Evolutionary conservation across 2,113 vertebrate species (phyloP).

Genomic region (Dissostichus mawsoni): DNA sequence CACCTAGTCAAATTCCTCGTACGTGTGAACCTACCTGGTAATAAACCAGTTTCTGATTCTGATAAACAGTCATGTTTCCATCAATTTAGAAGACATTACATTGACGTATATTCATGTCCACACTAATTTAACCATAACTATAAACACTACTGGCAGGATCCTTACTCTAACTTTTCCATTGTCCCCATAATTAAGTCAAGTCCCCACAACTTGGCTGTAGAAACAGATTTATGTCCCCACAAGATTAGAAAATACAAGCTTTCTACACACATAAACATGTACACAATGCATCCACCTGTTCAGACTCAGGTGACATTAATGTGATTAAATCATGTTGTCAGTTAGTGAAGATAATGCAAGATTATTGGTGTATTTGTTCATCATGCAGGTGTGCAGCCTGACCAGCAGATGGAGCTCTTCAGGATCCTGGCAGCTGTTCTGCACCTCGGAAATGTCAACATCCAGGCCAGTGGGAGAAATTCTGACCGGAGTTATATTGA

Average conservation of each 20-base stretch:
- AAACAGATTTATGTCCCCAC: too few relatives aligned
- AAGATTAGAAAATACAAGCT: too few relatives aligned
- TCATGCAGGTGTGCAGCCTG: conserved; percentile 80
- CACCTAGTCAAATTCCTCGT: too few relatives aligned
- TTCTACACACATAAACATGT: background rate
- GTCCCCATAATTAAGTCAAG: too few relatives aligned
- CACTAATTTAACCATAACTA: too few relatives aligned
- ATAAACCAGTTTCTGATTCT: too few relatives aligned
- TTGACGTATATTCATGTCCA: too few relatives aligned
- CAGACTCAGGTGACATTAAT: background rate
- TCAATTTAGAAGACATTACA: too few relatives aligned
- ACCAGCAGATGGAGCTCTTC: conserved; percentile 87
- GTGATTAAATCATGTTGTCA: background rate
- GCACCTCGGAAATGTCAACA: conserved; percentile 82
- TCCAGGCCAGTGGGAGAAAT: conserved; percentile 76
- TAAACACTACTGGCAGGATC: too few relatives aligned
- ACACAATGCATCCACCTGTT: background rate
- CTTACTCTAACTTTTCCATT: too few relatives aligned
- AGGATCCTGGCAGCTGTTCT: conserved; percentile 83
- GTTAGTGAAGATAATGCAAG: background rate
- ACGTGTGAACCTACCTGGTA: too few relatives aligned
- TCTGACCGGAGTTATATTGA: conserved; percentile 82
- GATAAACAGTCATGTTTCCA: background rate
- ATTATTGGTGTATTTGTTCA: background rate
- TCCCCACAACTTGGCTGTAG: too few relatives aligned